phyloP scores from a whole-genome alignment of 2,797 vertebrate genomes.

The Merluccius polli region DNA sequence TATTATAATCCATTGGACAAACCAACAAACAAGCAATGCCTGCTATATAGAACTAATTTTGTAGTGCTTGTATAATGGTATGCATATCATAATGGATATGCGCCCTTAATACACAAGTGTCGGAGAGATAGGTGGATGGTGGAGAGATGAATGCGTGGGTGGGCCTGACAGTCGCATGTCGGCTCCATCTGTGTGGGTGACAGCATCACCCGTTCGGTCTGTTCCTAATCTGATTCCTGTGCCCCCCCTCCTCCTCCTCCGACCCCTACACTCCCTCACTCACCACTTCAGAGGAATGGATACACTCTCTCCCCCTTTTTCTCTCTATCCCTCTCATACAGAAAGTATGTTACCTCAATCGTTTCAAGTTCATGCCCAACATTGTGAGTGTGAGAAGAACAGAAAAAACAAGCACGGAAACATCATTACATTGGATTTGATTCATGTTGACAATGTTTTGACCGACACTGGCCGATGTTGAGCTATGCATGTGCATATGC shows the following conservation, averaged over 20 bases:
- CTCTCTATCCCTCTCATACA: not conserved
- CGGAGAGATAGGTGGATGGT: slow-evolving; percentile 25
- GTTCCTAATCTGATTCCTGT: slow-evolving; percentile 57
- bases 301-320: slow-evolving; percentile 9
- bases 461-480: not conserved
- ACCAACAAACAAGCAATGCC: not conserved
- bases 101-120: slow-evolving; percentile 19
- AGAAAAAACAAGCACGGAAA: no score
- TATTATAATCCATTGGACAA: not conserved
- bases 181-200: slow-evolving; percentile 39
- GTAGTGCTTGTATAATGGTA: not conserved
- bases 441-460: not conserved
- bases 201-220: slow-evolving; percentile 34
- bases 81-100: slow-evolving; percentile 13
- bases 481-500: not conserved
- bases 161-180: slow-evolving; percentile 15
- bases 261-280: slow-evolving; percentile 29
- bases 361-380: not conserved
- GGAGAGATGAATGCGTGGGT: slow-evolving; percentile 35
- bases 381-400: not conserved
- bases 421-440: no score
- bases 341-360: not conserved
- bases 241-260: slow-evolving; percentile 35
- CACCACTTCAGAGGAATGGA: slow-evolving; percentile 32
- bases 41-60: not conserved